Percentiles rank a stretch among this genome's conserved stretches.
These are phyloP conservation scores for Drosophila lowei DNA, from an alignment of 1,140 invertebrate species.

Conservation along the genomic window DNA sequence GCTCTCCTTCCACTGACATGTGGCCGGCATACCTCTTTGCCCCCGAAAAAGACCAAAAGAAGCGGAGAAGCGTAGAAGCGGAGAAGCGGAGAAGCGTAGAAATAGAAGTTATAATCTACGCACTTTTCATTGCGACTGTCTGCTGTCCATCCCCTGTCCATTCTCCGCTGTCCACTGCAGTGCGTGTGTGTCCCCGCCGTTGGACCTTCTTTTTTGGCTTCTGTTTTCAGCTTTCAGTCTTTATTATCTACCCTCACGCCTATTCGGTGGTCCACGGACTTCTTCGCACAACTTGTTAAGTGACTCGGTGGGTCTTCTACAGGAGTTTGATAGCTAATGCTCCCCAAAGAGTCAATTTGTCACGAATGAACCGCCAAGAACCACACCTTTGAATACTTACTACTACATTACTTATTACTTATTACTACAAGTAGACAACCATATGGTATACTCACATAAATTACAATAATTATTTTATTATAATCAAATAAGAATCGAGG, in stretches of 20 bases:
- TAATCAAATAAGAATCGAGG: too few relatives aligned
- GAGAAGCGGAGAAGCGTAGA: too few relatives aligned
- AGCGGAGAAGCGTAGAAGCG: conserved; percentile 20
- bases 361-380: too few relatives aligned
- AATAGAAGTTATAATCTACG: conserved; percentile 71
- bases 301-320: too few relatives aligned
- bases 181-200: conserved; percentile 30
- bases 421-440: too few relatives aligned
- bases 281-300: too few relatives aligned
- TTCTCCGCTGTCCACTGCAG: background rate
- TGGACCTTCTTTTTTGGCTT: conserved; percentile 2
- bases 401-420: too few relatives aligned
- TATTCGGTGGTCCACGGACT: background rate
- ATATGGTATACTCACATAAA: too few relatives aligned
- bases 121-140: conserved; percentile 63
- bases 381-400: too few relatives aligned
- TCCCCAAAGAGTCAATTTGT: too few relatives aligned
- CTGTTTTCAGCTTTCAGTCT: conserved; percentile 28
- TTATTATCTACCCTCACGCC: conserved; percentile 23
- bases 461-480: too few relatives aligned
- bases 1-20: background rate
- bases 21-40: background rate
- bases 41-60: conserved; percentile 26
- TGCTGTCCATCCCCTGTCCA: conserved; percentile 6
- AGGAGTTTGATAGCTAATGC: too few relatives aligned